Conservation (phyloP, 2,888 invertebrate genomes). For the Anorthoa munda region DNA sequence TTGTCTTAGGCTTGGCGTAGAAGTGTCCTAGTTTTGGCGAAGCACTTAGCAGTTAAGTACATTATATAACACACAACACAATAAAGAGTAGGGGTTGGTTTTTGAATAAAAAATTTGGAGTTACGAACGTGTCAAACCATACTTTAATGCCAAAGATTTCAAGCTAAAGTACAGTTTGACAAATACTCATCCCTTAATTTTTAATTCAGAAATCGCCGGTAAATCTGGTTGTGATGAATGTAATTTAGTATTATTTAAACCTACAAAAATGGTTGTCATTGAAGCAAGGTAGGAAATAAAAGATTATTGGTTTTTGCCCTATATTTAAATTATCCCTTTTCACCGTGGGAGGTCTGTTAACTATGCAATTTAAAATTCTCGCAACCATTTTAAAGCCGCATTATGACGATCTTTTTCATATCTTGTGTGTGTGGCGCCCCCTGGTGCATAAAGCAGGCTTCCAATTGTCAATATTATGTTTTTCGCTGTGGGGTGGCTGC, state of each 20-base stretch:
- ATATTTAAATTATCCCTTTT: background rate
- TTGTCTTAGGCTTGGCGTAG: background rate
- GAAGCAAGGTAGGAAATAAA: background rate
- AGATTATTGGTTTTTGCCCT: background rate
- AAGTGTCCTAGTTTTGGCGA: constrained; percentile 27
- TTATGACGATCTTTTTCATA: constrained; percentile 64
- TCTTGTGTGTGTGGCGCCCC: constrained; percentile 56
- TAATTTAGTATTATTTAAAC: too few species aligned
- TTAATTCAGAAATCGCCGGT: too few species aligned
- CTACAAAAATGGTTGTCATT: background rate
- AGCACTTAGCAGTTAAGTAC: constrained; percentile 4
- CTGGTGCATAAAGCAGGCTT: constrained; percentile 64
- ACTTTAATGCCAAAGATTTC: too few species aligned
- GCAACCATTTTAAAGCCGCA: constrained; percentile 65
- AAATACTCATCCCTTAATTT: too few species aligned
- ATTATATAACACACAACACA: too few species aligned
- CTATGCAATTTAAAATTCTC: constrained; percentile 51
- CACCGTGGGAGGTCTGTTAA: constrained; percentile 25
- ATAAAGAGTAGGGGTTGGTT: too few species aligned
- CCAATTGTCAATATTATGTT: constrained; percentile 70
- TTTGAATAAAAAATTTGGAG: too few species aligned
- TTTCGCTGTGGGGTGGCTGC: constrained; percentile 26
- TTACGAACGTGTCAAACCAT: too few species aligned
- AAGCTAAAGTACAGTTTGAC: too few species aligned
- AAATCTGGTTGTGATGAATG: too few species aligned